These are phyloP conservation scores for Ruditapes philippinarum DNA, from an alignment of 1,140 invertebrate species.

Conservation along the genomic window DNA sequence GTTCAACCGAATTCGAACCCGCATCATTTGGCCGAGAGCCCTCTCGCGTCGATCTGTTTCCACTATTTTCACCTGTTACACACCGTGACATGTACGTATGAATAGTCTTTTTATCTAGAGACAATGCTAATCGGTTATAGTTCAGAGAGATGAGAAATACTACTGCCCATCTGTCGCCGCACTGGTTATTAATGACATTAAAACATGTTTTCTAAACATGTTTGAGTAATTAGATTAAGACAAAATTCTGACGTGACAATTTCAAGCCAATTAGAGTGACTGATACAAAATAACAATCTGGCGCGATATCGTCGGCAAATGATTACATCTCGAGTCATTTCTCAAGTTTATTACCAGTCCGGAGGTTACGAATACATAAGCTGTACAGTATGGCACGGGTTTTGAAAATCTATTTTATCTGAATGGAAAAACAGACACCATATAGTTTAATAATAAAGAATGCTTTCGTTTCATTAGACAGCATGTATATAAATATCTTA, in stretches of 20 bases:
- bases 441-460: no score
- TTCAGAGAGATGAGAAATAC: background rate
- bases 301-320: background rate
- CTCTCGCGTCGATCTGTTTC: no score
- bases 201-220: conserved; percentile 43
- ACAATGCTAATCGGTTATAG: conserved; percentile 32
- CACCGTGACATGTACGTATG: background rate
- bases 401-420: no score
- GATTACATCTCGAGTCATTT: background rate
- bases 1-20: no score
- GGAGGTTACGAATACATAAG: background rate
- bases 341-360: background rate
- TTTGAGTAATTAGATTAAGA: conserved; percentile 54
- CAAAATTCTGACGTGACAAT: conserved; percentile 8
- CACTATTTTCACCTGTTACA: background rate
- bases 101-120: background rate
- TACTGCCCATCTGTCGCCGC: conserved; percentile 41
- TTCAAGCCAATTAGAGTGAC: conserved; percentile 8
- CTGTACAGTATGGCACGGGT: background rate
- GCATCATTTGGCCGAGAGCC: no score
- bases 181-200: conserved; percentile 26
- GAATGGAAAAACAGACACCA: no score
- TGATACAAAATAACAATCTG: conserved; percentile 12
- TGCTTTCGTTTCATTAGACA: no score
- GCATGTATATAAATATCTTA: no score